These are phyloP conservation scores for Laticauda laticaudata DNA, from an alignment of 2,113 vertebrate species.

Conservation along the genomic window DNA sequence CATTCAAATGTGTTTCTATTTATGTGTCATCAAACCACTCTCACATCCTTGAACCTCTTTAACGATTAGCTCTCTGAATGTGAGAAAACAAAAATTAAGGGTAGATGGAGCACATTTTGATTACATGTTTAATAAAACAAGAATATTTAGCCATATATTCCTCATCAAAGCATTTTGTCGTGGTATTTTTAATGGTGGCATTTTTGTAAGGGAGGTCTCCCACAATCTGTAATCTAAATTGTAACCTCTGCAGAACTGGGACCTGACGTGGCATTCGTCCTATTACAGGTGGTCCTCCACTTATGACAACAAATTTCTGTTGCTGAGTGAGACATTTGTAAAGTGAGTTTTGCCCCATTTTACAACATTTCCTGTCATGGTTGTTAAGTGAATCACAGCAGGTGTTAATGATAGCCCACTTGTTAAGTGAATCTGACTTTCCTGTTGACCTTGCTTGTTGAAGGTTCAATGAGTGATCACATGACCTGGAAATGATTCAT, in stretches of 20 bases:
- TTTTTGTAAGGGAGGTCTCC: not conserved
- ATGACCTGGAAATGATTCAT: not conserved
- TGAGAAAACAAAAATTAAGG: not conserved
- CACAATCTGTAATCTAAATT: not conserved
- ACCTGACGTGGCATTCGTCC: not conserved
- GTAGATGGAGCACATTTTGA: not conserved
- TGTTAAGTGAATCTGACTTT: not conserved
- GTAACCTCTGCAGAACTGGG: not conserved
- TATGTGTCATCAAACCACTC: not conserved
- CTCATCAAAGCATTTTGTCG: not conserved
- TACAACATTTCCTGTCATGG: not conserved
- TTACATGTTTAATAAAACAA: not conserved
- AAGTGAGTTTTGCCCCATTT: not conserved
- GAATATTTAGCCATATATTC: not conserved
- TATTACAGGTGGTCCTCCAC: not conserved
- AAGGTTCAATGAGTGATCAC: not conserved
- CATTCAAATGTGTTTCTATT: not conserved
- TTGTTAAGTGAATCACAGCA: not conserved
- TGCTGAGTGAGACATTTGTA: not conserved
- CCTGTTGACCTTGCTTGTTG: not conserved
- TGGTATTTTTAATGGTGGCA: not conserved
- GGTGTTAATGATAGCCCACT: not conserved
- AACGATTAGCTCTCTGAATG: not conserved
- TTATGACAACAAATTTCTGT: not conserved
- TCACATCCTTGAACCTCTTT: not conserved